Evolutionary conservation across 2,797 vertebrate genomes (phyloP).

Genomic region (Chelidonichthys spinosus): DNA sequence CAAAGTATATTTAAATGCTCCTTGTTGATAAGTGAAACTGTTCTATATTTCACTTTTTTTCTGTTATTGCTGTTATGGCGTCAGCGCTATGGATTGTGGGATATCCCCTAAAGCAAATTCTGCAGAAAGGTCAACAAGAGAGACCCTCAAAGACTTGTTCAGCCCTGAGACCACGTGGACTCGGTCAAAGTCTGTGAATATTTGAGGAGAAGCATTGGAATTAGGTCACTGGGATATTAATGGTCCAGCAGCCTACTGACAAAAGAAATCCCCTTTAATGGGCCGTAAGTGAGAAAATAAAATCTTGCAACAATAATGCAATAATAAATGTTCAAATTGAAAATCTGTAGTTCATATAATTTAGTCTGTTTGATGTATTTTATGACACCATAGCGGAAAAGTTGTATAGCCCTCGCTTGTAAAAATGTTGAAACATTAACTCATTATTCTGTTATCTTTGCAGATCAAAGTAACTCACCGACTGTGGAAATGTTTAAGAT

Average conservation of each 20-base stretch:
- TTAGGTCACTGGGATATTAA: neutral
- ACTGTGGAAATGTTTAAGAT: constrained; percentile 17
- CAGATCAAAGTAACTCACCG: neutral
- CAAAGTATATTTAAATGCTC: too few species aligned
- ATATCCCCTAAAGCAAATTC: neutral
- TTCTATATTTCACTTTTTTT: too few species aligned
- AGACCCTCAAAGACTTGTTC: neutral
- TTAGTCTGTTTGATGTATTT: neutral
- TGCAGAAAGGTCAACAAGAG: neutral
- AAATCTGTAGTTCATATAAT: neutral
- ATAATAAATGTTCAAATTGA: neutral
- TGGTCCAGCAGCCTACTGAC: neutral
- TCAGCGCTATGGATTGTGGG: neutral
- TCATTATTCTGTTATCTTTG: neutral
- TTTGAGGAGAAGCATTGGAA: neutral
- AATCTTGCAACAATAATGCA: too few species aligned
- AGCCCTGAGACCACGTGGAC: neutral
- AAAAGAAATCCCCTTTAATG: neutral
- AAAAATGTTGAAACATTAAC: neutral
- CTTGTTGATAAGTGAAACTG: too few species aligned
- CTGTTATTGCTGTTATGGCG: too few species aligned
- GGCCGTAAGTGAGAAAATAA: too few species aligned
- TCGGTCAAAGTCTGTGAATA: neutral
- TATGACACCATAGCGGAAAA: neutral
- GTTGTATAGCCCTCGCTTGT: neutral